These are phyloP conservation scores for Danionella cerebrum DNA, from an alignment of 2,113 vertebrate species.

Conservation along the genomic window DNA sequence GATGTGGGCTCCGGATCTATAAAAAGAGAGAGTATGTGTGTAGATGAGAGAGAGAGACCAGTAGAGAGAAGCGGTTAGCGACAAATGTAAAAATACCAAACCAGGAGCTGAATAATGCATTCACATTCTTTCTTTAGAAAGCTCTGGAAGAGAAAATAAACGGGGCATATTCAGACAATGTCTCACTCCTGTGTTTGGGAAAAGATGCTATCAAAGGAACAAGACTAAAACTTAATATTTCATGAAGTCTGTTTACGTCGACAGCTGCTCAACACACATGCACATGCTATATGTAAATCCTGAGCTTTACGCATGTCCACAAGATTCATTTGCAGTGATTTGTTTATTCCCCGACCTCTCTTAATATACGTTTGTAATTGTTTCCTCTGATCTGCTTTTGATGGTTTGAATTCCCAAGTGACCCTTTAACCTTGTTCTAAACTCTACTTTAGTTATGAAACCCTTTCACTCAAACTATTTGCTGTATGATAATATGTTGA, in stretches of 20 bases:
- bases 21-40: conserved; percentile 33
- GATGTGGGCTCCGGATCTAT: conserved; percentile 42
- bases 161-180: not conserved
- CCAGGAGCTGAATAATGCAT: conserved; percentile 9
- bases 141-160: not conserved
- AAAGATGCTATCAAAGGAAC: not conserved
- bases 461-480: no score
- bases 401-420: not conserved
- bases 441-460: no score
- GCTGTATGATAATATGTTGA: no score
- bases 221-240: not conserved
- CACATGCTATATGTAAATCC: no score
- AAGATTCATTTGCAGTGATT: not conserved
- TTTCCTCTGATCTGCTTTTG: not conserved
- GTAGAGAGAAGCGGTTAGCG: not conserved
- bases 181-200: not conserved
- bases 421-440: no score
- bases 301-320: no score
- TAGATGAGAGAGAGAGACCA: conserved; percentile 1
- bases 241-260: not conserved
- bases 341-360: not conserved
- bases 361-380: not conserved
- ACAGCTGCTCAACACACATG: not conserved
- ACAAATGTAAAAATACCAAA: conserved; percentile 27
- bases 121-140: not conserved